Evolutionary conservation across 2,888 invertebrate species (phyloP).

Genomic region (Noctua pronuba): DNA sequence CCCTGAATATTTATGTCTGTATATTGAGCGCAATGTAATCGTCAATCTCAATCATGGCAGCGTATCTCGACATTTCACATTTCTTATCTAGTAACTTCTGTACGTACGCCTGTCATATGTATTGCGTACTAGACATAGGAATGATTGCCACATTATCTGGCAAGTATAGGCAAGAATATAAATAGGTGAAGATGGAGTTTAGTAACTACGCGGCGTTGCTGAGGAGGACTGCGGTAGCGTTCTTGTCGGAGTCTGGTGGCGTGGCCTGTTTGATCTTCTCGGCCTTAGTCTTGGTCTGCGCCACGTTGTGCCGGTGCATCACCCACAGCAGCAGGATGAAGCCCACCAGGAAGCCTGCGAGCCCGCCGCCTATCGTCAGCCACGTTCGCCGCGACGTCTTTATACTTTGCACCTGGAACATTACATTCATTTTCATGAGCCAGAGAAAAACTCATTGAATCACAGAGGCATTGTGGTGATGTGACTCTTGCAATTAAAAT

Average conservation of each 20-base stretch:
- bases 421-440: neutral
- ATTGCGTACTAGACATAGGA: conserved; percentile 50
- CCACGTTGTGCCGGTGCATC: conserved; percentile 87
- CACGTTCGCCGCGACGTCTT: conserved; percentile 83
- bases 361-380: conserved; percentile 85
- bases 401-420: conserved; percentile 78
- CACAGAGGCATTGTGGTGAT: neutral
- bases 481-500: neutral
- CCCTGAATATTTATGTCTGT: conserved; percentile 42
- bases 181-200: conserved; percentile 22
- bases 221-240: conserved; percentile 79
- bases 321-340: conserved; percentile 87
- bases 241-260: conserved; percentile 75
- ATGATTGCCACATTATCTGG: conserved; percentile 38
- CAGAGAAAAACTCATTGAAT: neutral
- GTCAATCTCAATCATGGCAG: conserved; percentile 36
- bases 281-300: conserved; percentile 81
- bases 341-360: conserved; percentile 86
- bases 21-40: conserved; percentile 44
- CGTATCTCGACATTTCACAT: conserved; percentile 49
- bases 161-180: conserved; percentile 39
- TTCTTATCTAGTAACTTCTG: conserved; percentile 58
- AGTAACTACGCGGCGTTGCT: conserved; percentile 67
- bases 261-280: conserved; percentile 78
- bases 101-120: conserved; percentile 39